Evolutionary conservation across 2,888 invertebrate species (phyloP), one percentile per base, ranked within the genome.

Genomic region (Fragum fragum): DNA sequence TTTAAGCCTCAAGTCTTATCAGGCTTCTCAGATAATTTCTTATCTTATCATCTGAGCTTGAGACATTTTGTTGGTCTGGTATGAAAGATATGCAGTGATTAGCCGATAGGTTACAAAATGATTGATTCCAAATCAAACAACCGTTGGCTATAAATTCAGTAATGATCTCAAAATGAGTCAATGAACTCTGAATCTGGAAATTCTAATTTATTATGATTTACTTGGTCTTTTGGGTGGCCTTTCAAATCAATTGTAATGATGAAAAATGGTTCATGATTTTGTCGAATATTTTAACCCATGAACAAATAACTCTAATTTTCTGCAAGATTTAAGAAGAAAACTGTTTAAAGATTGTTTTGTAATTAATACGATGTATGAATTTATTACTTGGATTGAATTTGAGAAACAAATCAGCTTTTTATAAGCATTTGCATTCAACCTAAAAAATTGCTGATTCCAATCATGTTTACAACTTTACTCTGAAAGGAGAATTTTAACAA

Each of bases 51-150:
- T 63, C 63, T 16, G 16, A 63, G 63, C 63, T 18, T 63, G 63
- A 63, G 63, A 63, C 63, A 63, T 32, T 63, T 63, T 29, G n/a
- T 32, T 32, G 23, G 23, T 36, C 36, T 63, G 63, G 63, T 28
- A 63, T 63, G 63, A 63, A 28, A 63, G 63, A 63, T 32, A 63
- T 63, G 63, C 63, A 32, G 36, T 63, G 63, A 63, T 63, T 63
- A 63, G 63, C 32, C 16, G 63, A 16, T 29, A 63, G 63, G 63
- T 63, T 63, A 63, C 63, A 63, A 63, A 63, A 63, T 63, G 63
- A 63, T 63, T 63, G 63, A 63, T 63, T 32, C 32, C 16, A 16
- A 63, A 63, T 63, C 63, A 63, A 63, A 63, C 63, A n/a, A 63
- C 32, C 26, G 28, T 7, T 57, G 26, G 47, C 47, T 47, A 16